Base-by-base conservation (phyloP, 2,888 invertebrate species). In the Pachydiplax longipennis region DNA sequence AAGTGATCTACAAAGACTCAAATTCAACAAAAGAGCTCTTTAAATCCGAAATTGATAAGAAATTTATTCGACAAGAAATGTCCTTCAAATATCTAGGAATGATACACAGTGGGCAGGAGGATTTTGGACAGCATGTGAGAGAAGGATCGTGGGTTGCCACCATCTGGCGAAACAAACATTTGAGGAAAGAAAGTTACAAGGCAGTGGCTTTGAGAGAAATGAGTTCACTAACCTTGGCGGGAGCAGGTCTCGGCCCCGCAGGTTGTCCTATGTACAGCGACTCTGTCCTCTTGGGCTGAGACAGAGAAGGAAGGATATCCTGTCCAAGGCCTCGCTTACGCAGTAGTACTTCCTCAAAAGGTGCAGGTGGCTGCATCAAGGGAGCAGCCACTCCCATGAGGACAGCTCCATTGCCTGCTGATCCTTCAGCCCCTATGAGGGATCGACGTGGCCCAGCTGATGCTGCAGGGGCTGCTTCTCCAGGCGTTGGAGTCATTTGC, bases 231-330 rank as follows among this genome's bases (percentile, higher is more conserved):
- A 91, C 91, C 90, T 91, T 90, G 40, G 81, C 91, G n/a, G 92
- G 91, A 37, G 92, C 92, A 90, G 92, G 92, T 91, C 92, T 92
- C 73, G 92, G 91, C 80, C 92, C 92, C 10, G 58, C 87, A 92
- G 94, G 95, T 90, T 96, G 96, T 93, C 95, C 95, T 93, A 98
- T 96, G 94, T 97, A 98, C 93, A 98, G 95, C 94, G 98, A 98
- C 94, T 98, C 98, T 92, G 98, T 98, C 93, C 98, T 96, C 94
- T 98, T 98, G 91, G 98, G 98, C 94, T 98, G 97, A 93, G 97
- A 97, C 90, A 93, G 92, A 92, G 98, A 98, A 91, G 98, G 98
- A 93, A 97, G 96, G 94, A 98, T 98, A 93, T 98, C 98, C 94
- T 98, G 98, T 91, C 98, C 98, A 91, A 98, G 95, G 92, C 95